phyloP scores from a whole-genome alignment of 2,797 vertebrate genomes.

The Poecilia wingei region DNA sequence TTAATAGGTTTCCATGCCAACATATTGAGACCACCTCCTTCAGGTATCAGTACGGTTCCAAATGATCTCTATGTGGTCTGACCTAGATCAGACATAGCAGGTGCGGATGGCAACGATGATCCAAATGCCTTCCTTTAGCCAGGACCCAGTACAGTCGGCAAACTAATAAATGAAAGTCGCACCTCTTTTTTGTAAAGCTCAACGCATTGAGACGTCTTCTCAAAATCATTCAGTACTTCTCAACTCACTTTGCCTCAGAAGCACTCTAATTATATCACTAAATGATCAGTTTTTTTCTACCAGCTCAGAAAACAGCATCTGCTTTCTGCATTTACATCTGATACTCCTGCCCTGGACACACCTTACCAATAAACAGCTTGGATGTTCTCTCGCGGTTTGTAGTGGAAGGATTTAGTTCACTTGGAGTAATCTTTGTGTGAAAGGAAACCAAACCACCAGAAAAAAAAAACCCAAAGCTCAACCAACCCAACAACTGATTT shows the following conservation, averaged over 20 bases:
- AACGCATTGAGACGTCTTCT: background rate
- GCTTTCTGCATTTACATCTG: background rate
- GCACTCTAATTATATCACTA: background rate
- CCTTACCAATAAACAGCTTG: background rate
- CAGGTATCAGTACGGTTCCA: background rate
- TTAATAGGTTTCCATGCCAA: background rate
- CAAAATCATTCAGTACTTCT: background rate
- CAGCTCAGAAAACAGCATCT: background rate
- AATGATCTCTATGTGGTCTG: background rate
- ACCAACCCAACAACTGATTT: background rate
- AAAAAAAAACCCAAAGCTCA: background rate
- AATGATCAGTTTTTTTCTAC: background rate
- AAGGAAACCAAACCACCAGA: background rate
- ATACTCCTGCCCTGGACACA: background rate
- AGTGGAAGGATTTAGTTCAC: background rate
- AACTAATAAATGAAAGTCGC: background rate
- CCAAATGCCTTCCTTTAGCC: background rate
- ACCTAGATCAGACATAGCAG: background rate
- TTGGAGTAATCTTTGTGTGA: background rate
- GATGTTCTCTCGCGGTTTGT: background rate
- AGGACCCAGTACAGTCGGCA: background rate
- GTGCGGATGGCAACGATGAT: background rate
- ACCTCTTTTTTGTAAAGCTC: background rate
- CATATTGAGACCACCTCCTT: background rate
- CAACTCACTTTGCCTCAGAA: background rate